These are phyloP conservation scores for Tupaia tana DNA, from an alignment of 2,113 vertebrate genomes.

Conservation along the genomic window DNA sequence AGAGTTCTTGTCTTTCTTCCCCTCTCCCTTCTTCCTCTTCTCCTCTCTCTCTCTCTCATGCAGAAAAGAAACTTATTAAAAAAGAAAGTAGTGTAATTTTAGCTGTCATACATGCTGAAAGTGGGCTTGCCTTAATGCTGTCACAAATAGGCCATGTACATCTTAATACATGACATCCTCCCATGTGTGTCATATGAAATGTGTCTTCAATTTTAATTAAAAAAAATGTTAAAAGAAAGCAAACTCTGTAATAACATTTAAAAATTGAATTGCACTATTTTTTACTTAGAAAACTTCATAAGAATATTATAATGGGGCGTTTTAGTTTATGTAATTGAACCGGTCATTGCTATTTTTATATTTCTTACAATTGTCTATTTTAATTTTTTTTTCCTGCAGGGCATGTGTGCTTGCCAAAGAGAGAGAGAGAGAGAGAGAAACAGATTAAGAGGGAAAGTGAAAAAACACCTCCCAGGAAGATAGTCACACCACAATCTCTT, in stretches of 20 bases:
- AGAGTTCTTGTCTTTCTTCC: no score
- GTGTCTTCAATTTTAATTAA: background rate
- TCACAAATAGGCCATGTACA: background rate
- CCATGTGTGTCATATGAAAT: background rate
- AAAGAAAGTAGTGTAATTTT: background rate
- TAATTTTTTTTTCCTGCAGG: background rate
- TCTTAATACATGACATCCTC: background rate
- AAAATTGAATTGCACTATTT: background rate
- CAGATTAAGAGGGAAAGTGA: no score
- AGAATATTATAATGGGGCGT: background rate
- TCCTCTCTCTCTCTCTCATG: no score
- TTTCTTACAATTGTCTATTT: constrained; percentile 11
- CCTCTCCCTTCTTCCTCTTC: no score
- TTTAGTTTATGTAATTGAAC: constrained; percentile 19
- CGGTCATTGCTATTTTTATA: background rate
- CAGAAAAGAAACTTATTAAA: background rate
- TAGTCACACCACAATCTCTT: no score
- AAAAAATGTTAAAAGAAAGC: constrained; percentile 30
- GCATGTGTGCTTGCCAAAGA: no score
- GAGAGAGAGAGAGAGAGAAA: no score
- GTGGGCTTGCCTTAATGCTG: background rate
- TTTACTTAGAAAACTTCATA: background rate
- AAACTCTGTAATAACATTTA: background rate
- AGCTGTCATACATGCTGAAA: background rate
- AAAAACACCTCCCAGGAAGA: no score